Base-by-base conservation (phyloP, 1,140 invertebrate species). In the Plodia interpunctella region DNA sequence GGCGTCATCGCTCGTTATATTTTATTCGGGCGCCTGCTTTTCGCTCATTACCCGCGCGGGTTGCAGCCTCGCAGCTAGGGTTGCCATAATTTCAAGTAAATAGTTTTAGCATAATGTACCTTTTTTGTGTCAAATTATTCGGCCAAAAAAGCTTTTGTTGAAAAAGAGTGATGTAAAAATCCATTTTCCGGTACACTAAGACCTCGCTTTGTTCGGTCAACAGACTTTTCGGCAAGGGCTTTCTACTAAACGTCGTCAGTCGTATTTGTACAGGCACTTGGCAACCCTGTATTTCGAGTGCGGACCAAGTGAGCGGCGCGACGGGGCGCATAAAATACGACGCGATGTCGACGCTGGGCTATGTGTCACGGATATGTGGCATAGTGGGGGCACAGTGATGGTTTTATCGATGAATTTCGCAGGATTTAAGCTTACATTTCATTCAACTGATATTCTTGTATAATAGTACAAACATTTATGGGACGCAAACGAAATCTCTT, bases 301-400 rank as follows among this genome's bases (percentile, higher is more conserved):
- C 57, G 66, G 57, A 35, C 64, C 70, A 66, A 52, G 60, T 59
- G 58, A 62, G 59, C 64, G 56, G 73, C 65, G 74, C 66, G 68
- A 70, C 66, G 74, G 71, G 72, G 71, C 78, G 72, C 66, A 64
- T 78, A 62, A 76, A 74, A 78, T 76, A 80, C 71, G 74, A 63
- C 72, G 69, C 71, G 68, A 62, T 76, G 73, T 76, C 71, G 76
- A 65, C 72, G 55, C 66, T 72, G 67, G 67, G 68, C 74, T 70
- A 76, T 71, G 78, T 80, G 80, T 83, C 78, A 83, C 78, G 74
- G 80, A 79, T 79, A 82, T 74, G 71, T 73, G 76, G 74, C 70
- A 18, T 53, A 53, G 51, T 53, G 51, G 17, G 20, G 51, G 20
- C 20, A 11, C 28, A 20, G 21, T 17, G 55, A 17, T n/a, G 13